A percentile compares a stretch with the other conserved stretches of the same genome.
Conservation (phyloP, 2,113 vertebrate species). For the Cnemophilus loriae region DNA sequence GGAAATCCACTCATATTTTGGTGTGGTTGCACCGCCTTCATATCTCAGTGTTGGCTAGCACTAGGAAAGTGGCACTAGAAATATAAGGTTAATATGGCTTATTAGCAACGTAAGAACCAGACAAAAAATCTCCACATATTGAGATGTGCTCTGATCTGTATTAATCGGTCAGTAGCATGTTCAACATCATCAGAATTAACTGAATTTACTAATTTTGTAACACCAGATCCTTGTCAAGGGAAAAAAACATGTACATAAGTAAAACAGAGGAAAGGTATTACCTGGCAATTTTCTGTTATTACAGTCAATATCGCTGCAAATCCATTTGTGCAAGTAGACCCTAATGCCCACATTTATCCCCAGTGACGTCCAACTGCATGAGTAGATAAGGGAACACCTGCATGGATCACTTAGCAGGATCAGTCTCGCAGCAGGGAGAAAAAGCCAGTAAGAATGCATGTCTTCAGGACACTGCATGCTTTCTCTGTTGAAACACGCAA, state of each 20-base stretch:
- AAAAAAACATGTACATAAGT: not conserved
- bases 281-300: not conserved
- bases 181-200: not conserved
- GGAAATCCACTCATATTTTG: not conserved
- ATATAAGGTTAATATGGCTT: not conserved
- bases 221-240: not conserved
- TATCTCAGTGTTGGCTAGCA: not conserved
- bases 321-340: not conserved
- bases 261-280: not conserved
- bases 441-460: constrained; percentile 43
- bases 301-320: not conserved
- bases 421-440: constrained; percentile 32
- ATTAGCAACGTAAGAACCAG: not conserved
- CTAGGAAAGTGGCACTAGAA: not conserved
- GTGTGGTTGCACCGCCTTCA: not conserved
- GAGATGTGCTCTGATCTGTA: not conserved
- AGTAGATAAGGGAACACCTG: constrained; percentile 51
- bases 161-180: not conserved
- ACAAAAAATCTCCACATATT: not conserved
- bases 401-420: constrained; percentile 43
- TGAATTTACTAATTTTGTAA: not conserved
- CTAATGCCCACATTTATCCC: not conserved
- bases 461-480: constrained; percentile 58
- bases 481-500: constrained; percentile 41
- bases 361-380: not conserved